Evolutionary conservation across 1,140 invertebrate species (phyloP), one percentile per base, ranked within the genome.

Genomic region (Eupeodes corollae): DNA sequence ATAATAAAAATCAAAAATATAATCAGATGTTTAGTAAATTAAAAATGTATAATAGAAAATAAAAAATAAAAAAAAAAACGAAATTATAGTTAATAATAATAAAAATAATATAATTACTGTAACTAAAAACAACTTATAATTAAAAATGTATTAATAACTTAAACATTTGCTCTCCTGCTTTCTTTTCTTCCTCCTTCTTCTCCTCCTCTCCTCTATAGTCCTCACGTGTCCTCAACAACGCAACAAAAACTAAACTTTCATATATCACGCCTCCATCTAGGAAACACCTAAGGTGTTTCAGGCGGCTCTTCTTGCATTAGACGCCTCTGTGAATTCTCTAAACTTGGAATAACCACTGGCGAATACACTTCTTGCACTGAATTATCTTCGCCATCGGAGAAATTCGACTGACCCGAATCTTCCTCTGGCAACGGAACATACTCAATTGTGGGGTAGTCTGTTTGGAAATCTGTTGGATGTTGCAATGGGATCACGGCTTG

Each of bases 291-390:
- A 32, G 51, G 49, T 49, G 50, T 53, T 53, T 53, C 64, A 47
- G 64, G 64, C 51, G 64, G 64, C 44, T 67, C 58, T 34, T 67
- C 64, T 14, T 60, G 64, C 52, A 61, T 61, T 49, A 52, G 16
- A n/a, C 59, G 52, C 54, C 53, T 61, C 44, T 58, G 59, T 56
- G 63, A 56, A 49, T 60, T 58, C 43, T 54, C 55, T 42, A 50
- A 41, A 34, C 52, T 50, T 8, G 50, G 46, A 30, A 53, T 47
- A 31, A 61, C 46, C 33, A 53, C 50, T 32, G 55, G 51, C 9
- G 58, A 57, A 46, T 58, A 67, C 40, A 63, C 60, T 41, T 61
- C 61, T 47, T 67, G 60, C 42, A 67, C 61, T 6, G 61, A 66
- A 44, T 68, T 48, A 38, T 48, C 47, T 8, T 43, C 42, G n/a